phyloP scores from a whole-genome alignment of 2,797 vertebrate genomes.

The Setipinna tenuifilis region DNA sequence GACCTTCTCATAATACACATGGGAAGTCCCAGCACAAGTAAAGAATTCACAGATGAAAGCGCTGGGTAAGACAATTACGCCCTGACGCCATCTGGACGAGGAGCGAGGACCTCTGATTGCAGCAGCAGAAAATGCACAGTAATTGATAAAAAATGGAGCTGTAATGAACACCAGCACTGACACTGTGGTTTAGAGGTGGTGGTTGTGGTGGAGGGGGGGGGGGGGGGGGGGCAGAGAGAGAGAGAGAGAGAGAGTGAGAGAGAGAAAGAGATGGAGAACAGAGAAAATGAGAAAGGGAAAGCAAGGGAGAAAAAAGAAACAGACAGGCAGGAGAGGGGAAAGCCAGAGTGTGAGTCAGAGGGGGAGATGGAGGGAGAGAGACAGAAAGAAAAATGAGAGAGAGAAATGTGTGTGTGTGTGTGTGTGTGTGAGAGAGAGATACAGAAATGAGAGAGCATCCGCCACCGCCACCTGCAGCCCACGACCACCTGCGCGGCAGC shows the following conservation, averaged over 20 bases:
- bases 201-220: too few relatives aligned
- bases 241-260: background rate
- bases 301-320: background rate
- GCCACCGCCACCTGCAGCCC: slow-evolving; percentile 29
- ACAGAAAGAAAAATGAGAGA: background rate
- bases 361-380: background rate
- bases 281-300: background rate
- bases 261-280: background rate
- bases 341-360: background rate
- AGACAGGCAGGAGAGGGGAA: background rate
- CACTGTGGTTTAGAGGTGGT: background rate
- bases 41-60: slow-evolving; percentile 5
- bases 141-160: slow-evolving; percentile 13
- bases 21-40: background rate
- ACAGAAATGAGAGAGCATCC: background rate
- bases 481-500: slow-evolving; percentile 26
- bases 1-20: background rate
- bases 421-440: background rate
- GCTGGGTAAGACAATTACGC: background rate
- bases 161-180: slow-evolving; percentile 16
- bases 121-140: background rate
- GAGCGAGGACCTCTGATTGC: background rate
- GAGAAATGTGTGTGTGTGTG: background rate
- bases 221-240: too few relatives aligned
- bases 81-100: background rate